These are phyloP conservation scores for Ochropleura plecta DNA, from an alignment of 2,888 invertebrate genomes.

Conservation along the genomic window DNA sequence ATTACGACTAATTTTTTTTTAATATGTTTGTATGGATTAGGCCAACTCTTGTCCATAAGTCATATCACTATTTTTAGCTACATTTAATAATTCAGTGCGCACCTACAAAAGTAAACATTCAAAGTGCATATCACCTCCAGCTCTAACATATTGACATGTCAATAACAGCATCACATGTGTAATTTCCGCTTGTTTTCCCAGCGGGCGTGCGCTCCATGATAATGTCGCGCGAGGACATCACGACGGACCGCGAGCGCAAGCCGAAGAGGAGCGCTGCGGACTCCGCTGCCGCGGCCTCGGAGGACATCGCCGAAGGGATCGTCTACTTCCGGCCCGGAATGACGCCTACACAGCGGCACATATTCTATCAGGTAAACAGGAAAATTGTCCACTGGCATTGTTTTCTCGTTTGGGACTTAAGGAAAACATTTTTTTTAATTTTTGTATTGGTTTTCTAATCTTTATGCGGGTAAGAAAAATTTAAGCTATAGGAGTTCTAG, in stretches of 20 bases:
- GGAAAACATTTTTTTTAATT: constrained; percentile 1
- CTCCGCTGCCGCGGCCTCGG: constrained; percentile 58
- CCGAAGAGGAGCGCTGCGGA: constrained; percentile 62
- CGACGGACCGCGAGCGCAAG: constrained; percentile 75
- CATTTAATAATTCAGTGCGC: not conserved
- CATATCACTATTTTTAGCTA: not conserved
- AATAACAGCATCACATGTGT: constrained; percentile 25
- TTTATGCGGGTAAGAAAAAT: not conserved
- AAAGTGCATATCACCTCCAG: not conserved
- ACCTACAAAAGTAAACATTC: not conserved
- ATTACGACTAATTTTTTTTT: no score
- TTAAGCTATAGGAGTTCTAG: not conserved
- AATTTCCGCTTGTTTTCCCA: constrained; percentile 50
- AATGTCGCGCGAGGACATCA: constrained; percentile 78
- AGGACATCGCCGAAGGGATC: constrained; percentile 78
- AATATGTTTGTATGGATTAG: no score
- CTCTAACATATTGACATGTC: not conserved
- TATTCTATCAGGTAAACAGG: constrained; percentile 95
- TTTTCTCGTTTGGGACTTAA: constrained; percentile 16
- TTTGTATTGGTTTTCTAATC: not conserved
- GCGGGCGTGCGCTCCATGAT: constrained; percentile 83
- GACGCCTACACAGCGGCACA: constrained; percentile 95
- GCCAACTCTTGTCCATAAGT: not conserved
- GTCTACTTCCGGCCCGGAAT: constrained; percentile 91
- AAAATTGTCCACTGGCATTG: constrained; percentile 19